Percentiles rank a stretch among this genome's conserved stretches.
Conservation (phyloP, 2,797 vertebrate species). For the Peromyscus eremicus region DNA sequence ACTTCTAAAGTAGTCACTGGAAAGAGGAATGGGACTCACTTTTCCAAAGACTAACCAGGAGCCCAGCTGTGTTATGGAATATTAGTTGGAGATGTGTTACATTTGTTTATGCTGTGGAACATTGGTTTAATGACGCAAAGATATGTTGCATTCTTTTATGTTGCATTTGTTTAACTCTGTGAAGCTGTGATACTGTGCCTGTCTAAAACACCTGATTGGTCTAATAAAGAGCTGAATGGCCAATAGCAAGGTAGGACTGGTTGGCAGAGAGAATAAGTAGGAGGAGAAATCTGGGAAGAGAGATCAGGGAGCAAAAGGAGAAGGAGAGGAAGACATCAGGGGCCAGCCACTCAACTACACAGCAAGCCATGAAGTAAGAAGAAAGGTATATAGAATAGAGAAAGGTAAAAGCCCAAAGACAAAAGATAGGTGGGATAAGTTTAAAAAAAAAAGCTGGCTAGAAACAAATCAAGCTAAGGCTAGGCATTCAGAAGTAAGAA, state of each 20-base stretch:
- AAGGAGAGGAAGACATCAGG: neutral
- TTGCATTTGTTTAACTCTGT: neutral
- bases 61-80: neutral
- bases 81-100: neutral
- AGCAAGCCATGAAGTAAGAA: neutral
- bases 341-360: too few species aligned
- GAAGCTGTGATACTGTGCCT: neutral
- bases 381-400: neutral
- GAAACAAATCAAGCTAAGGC: neutral
- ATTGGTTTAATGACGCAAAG: neutral
- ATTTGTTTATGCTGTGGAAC: neutral
- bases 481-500: neutral
- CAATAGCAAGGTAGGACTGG: neutral
- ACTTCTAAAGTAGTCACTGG: neutral
- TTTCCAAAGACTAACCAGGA: neutral
- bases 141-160: neutral
- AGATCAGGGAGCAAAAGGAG: neutral
- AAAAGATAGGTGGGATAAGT: neutral
- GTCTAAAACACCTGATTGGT: neutral
- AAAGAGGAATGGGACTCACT: neutral
- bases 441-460: neutral
- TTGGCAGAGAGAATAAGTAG: neutral
- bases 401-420: neutral
- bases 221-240: neutral
- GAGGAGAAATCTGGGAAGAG: neutral